A percentile compares a stretch with the other conserved stretches of the same genome.
Evolutionary conservation across 2,888 invertebrate species (phyloP).

Genomic region (Capitulum mitella): DNA sequence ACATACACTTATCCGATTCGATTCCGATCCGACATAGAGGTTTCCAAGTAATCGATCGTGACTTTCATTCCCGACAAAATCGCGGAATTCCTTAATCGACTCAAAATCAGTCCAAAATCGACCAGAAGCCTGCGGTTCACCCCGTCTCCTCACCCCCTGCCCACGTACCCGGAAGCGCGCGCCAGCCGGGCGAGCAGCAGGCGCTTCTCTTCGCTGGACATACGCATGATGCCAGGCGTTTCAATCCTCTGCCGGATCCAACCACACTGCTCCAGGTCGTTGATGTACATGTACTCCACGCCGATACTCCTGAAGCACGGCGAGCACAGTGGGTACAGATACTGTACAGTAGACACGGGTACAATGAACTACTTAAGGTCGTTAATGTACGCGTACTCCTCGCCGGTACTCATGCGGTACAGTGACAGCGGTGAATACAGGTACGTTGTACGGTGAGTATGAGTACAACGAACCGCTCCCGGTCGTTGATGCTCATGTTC

Average conservation of each 20-base stretch:
- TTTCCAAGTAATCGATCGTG: no score
- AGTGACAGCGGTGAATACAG: no score
- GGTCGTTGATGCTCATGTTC: not conserved
- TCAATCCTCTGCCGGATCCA: slow-evolving; percentile 98
- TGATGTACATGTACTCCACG: slow-evolving; percentile 99
- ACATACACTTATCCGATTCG: no score
- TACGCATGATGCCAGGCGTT: slow-evolving; percentile 77
- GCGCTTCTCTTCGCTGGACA: slow-evolving; percentile 83
- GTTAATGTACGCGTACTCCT: slow-evolving; percentile 99
- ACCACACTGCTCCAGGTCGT: slow-evolving; percentile 95
- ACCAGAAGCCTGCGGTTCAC: no score
- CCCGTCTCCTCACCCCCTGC: not conserved
- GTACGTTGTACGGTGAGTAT: no score
- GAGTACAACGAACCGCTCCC: no score
- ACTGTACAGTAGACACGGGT: no score
- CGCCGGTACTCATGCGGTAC: slow-evolving; percentile 52
- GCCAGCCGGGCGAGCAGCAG: slow-evolving; percentile 89
- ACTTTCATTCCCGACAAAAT: no score
- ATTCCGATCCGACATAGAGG: no score
- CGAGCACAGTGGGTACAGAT: no score
- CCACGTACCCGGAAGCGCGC: slow-evolving; percentile 70
- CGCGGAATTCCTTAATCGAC: no score
- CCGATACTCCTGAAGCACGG: slow-evolving; percentile 51
- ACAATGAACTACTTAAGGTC: slow-evolving; percentile 95
- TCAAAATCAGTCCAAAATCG: no score